These are phyloP conservation scores for Actinia equina DNA, from an alignment of 64 coral and sea anemone genomes.

Conservation along the genomic window DNA sequence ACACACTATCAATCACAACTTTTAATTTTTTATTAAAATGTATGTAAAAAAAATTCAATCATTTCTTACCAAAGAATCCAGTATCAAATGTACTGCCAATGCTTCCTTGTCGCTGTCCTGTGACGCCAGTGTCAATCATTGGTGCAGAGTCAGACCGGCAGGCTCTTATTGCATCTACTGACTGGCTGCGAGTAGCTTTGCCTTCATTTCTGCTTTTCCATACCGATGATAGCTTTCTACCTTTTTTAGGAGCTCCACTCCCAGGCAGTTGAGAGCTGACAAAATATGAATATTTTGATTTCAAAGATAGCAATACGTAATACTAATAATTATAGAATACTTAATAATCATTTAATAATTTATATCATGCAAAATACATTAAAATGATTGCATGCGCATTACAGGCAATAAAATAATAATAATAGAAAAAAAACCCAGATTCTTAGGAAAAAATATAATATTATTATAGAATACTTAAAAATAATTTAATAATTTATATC, in stretches of 20 bases:
- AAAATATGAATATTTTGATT: background rate
- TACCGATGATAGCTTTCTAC: constrained; percentile 8
- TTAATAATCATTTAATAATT: background rate
- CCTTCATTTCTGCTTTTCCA: constrained; percentile 30
- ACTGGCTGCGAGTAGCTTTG: constrained; percentile 18
- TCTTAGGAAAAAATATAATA: no score
- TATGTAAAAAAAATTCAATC: no score
- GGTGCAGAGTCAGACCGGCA: constrained; percentile 24
- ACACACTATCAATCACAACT: no score
- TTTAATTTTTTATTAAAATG: background rate
- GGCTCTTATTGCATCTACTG: constrained; percentile 5
- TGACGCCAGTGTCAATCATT: background rate
- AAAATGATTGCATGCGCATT: no score
- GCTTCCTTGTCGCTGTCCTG: background rate
- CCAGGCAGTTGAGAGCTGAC: background rate
- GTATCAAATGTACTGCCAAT: background rate
- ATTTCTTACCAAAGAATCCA: constrained; percentile 22
- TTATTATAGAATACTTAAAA: no score
- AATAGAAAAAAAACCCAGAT: no score
- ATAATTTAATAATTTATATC: no score
- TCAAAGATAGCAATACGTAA: no score
- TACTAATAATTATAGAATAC: no score
- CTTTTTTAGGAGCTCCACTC: background rate
- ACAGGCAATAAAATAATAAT: no score
- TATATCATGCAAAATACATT: no score